Evolutionary conservation across 2,797 vertebrate species (phyloP).

Genomic region (Eospalax fontanierii): DNA sequence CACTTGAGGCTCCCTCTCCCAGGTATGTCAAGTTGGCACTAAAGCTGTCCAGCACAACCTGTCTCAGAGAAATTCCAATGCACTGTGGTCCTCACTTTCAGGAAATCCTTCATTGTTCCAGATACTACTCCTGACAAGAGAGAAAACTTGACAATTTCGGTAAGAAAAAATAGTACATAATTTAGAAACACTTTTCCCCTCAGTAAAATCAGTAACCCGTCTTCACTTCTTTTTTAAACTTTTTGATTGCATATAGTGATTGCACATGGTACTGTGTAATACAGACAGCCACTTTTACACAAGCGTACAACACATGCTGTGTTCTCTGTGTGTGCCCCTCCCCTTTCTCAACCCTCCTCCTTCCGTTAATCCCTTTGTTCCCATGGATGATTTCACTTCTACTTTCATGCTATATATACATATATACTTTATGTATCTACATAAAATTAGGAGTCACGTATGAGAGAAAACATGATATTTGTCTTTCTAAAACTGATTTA

Average conservation of each 20-base stretch:
- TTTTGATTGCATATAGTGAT: background rate
- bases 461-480: background rate
- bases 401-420: background rate
- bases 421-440: background rate
- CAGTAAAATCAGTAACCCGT: background rate
- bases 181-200: background rate
- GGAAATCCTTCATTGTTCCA: constrained; percentile 41
- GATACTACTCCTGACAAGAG: background rate
- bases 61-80: constrained; percentile 20
- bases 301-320: background rate
- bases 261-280: background rate
- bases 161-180: background rate
- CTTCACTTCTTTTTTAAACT: background rate
- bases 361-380: background rate
- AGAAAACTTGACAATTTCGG: background rate
- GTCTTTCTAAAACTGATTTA: background rate
- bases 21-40: too few relatives aligned
- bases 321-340: too few relatives aligned
- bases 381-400: background rate
- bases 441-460: background rate
- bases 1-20: too few relatives aligned
- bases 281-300: background rate
- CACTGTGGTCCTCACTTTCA: background rate
- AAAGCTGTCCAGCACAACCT: too few relatives aligned
- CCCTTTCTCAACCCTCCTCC: background rate